phyloP scores from a whole-genome alignment of 2,888 invertebrate genomes.

The Drosophila macrospina region DNA sequence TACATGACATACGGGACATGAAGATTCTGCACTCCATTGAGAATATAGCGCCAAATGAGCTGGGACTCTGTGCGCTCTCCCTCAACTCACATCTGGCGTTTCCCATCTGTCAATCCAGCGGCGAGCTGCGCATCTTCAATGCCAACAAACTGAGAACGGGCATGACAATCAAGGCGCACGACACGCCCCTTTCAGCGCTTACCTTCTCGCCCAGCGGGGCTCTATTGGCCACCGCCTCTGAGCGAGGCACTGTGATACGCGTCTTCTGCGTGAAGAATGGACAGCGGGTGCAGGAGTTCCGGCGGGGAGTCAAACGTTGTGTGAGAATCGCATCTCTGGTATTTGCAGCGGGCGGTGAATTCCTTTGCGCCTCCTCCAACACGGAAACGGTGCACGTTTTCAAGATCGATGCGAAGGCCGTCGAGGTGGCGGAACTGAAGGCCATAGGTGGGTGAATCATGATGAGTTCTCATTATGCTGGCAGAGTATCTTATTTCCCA shows the following conservation, averaged over 20 bases:
- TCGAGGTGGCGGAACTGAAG: conserved; percentile 82
- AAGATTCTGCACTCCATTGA: conserved; percentile 84
- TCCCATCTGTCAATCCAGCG: conserved; percentile 81
- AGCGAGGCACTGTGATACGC: conserved; percentile 85
- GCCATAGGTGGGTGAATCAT: conserved; percentile 62
- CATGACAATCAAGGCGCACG: conserved; percentile 84
- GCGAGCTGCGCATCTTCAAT: conserved; percentile 84
- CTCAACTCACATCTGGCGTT: conserved; percentile 84
- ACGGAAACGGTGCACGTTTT: conserved; percentile 85
- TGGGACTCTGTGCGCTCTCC: conserved; percentile 84
- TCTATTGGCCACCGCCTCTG: conserved; percentile 84
- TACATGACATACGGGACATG: conserved; percentile 85
- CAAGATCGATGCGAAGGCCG: conserved; percentile 82
- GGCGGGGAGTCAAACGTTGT: conserved; percentile 84
- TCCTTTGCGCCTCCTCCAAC: conserved; percentile 84
- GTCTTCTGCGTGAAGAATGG: conserved; percentile 85
- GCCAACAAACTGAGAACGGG: conserved; percentile 81
- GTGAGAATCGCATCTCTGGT: conserved; percentile 84
- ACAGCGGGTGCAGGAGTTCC: conserved; percentile 84
- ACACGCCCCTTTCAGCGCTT: conserved; percentile 83
- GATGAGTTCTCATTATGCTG: not conserved
- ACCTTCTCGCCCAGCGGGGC: conserved; percentile 84
- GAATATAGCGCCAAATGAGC: conserved; percentile 83
- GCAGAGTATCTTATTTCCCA: not conserved
- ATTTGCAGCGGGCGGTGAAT: conserved; percentile 83